phyloP scores from a whole-genome alignment of 2,888 invertebrate species.

The Dysmachus trigonus region DNA sequence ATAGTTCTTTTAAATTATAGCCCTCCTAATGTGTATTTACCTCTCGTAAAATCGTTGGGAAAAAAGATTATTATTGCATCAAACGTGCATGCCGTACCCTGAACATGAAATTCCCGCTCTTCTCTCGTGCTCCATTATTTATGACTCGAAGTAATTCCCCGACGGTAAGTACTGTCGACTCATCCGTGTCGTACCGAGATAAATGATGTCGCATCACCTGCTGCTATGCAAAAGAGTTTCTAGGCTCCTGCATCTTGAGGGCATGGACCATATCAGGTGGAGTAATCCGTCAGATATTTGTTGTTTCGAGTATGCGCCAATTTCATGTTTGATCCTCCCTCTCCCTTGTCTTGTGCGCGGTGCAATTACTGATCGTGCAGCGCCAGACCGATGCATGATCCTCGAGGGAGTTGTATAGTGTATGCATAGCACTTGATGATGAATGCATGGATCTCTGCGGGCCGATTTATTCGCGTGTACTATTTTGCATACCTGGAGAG shows the following conservation, averaged over 20 bases:
- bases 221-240: slow-evolving; percentile 16
- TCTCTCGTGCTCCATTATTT: slow-evolving; percentile 9
- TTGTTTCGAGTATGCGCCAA: slow-evolving; percentile 8
- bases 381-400: neutral
- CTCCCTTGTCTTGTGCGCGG: neutral
- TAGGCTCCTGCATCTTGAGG: neutral
- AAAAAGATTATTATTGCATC: neutral
- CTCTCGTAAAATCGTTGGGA: neutral
- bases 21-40: neutral
- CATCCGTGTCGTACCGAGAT: slow-evolving; percentile 31
- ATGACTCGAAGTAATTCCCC: neutral
- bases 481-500: slow-evolving; percentile 31
- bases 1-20: neutral
- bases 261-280: slow-evolving; percentile 23
- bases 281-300: slow-evolving; percentile 37
- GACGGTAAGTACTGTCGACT: slow-evolving; percentile 10
- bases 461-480: slow-evolving; percentile 36
- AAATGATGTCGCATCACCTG: slow-evolving; percentile 44
- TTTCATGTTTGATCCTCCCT: slow-evolving; percentile 8
- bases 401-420: slow-evolving; percentile 8
- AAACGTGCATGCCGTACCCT: neutral
- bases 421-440: slow-evolving; percentile 6
- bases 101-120: neutral
- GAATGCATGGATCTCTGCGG: neutral
- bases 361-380: neutral